Percentiles rank a stretch among this genome's conserved stretches.
Evolutionary conservation across 1,140 invertebrate genomes (phyloP).

Genomic region (Dermatophagoides farinae): DNA sequence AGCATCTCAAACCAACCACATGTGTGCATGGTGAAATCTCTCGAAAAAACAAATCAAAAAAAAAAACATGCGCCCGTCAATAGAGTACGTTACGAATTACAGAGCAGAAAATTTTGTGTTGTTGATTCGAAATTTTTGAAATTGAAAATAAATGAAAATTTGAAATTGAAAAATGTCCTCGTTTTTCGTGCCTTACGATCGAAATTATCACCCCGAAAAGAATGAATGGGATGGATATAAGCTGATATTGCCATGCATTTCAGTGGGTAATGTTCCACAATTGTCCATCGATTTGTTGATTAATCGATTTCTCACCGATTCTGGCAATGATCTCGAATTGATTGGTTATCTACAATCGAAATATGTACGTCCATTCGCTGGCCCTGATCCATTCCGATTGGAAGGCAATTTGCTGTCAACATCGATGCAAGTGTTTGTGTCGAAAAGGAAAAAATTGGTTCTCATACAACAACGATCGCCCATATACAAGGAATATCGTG

Average conservation of each 20-base stretch:
- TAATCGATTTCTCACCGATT: constrained; percentile 29
- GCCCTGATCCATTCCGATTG: constrained; percentile 42
- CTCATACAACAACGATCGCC: constrained; percentile 47
- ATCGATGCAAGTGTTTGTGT: constrained; percentile 31
- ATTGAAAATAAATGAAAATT: too few species aligned
- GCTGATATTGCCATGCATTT: constrained; percentile 29
- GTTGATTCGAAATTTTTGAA: not conserved
- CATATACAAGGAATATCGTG: constrained; percentile 24
- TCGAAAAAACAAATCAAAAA: too few species aligned
- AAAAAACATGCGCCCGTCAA: too few species aligned
- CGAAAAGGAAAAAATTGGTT: constrained; percentile 33
- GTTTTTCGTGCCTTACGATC: not conserved
- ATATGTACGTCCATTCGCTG: constrained; percentile 42
- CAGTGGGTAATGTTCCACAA: constrained; percentile 59
- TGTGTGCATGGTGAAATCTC: too few species aligned
- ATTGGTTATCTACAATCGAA: constrained; percentile 40
- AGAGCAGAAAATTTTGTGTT: not conserved
- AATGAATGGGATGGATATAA: constrained; percentile 6
- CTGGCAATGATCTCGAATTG: constrained; percentile 28
- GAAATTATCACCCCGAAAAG: not conserved
- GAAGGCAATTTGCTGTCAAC: constrained; percentile 29
- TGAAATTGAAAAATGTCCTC: not conserved
- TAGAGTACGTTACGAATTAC: too few species aligned
- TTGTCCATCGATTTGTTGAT: constrained; percentile 48
- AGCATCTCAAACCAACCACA: too few species aligned